These are phyloP conservation scores for Pseudomyrmex concolor DNA, from an alignment of 1,140 invertebrate genomes.

Conservation along the genomic window DNA sequence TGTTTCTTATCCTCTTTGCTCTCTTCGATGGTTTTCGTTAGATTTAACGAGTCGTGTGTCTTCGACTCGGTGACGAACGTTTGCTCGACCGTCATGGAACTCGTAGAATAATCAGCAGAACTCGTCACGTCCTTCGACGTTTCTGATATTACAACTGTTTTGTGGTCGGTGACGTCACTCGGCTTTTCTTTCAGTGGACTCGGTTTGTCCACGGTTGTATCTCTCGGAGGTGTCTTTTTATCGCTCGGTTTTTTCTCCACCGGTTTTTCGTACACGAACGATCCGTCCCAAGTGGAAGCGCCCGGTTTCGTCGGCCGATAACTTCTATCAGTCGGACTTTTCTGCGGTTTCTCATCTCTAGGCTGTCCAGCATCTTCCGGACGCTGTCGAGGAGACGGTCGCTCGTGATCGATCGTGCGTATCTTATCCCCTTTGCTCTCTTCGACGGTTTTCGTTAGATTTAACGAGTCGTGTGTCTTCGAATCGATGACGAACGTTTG, in stretches of 20 bases:
- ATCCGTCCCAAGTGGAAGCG: constrained; percentile 75
- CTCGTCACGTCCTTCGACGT: constrained; percentile 31
- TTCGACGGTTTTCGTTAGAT: constrained; percentile 16
- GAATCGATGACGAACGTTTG: constrained; percentile 27
- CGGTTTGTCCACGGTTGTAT: not conserved
- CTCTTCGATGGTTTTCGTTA: constrained; percentile 10
- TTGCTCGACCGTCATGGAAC: constrained; percentile 33
- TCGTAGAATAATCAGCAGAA: constrained; percentile 30
- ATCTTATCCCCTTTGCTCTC: not conserved
- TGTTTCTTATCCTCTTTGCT: not conserved
- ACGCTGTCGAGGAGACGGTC: constrained; percentile 18
- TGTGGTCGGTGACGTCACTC: not conserved
- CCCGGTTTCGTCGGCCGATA: constrained; percentile 65
- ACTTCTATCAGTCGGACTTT: constrained; percentile 37
- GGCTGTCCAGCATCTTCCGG: not conserved
- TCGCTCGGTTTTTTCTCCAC: constrained; percentile 25
- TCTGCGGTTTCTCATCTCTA: constrained; percentile 25
- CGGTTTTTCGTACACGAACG: constrained; percentile 69
- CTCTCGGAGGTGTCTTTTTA: constrained; percentile 22
- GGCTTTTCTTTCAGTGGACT: not conserved
- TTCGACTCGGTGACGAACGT: constrained; percentile 25
- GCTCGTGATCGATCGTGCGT: not conserved
- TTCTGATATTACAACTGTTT: constrained; percentile 20
- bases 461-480: constrained; percentile 14
- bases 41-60: constrained; percentile 17